These are phyloP conservation scores for Baccha elongata DNA, from an alignment of 2,888 invertebrate species.

Conservation along the genomic window DNA sequence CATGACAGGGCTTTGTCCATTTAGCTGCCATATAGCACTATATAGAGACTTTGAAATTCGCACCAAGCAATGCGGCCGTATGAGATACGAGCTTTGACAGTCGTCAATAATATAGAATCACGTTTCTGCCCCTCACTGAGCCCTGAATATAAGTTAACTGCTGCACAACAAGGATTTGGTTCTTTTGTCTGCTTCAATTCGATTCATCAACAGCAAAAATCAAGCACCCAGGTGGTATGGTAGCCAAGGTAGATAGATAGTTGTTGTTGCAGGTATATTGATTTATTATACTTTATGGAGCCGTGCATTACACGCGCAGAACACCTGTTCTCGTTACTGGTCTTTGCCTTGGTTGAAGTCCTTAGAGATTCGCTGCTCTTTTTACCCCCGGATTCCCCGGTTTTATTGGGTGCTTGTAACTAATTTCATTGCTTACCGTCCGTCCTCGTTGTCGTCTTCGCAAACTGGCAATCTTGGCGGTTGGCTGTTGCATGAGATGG, in stretches of 20 bases:
- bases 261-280: constrained; percentile 40
- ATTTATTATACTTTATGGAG: constrained; percentile 59
- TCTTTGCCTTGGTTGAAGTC: constrained; percentile 28
- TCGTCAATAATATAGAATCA: constrained; percentile 53
- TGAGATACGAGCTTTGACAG: constrained; percentile 59
- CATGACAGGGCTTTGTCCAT: background rate
- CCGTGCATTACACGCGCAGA: constrained; percentile 68
- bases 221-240: constrained; percentile 59
- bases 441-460: constrained; percentile 4
- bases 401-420: constrained; percentile 59
- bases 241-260: background rate
- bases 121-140: constrained; percentile 8
- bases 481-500: background rate
- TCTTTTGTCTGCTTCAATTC: constrained; percentile 42
- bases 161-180: constrained; percentile 27
- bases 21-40: background rate
- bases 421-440: constrained; percentile 56
- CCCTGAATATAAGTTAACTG: background rate
- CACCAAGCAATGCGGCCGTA: constrained; percentile 12
- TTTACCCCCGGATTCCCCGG: constrained; percentile 19
- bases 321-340: constrained; percentile 67
- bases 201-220: constrained; percentile 49
- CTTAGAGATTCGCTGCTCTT: constrained; percentile 22
- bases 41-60: constrained; percentile 33
- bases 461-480: background rate